phyloP scores from a whole-genome alignment of 2,888 invertebrate genomes.

The Spilosoma lubricipeda region DNA sequence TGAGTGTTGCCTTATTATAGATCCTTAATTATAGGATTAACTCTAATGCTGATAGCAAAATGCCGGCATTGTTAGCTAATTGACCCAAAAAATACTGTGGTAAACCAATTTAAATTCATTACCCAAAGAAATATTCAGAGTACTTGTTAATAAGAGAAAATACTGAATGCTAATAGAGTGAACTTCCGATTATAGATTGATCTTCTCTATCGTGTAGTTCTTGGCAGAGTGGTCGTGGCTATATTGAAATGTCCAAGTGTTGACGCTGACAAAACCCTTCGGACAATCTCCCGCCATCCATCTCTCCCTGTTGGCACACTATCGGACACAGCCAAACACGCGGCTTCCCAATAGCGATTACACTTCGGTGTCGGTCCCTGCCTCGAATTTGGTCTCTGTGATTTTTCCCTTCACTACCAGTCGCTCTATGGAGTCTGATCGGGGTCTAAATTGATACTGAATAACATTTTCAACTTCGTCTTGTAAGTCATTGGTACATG shows the following conservation, averaged over 20 bases:
- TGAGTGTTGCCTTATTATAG: not conserved
- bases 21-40: not conserved
- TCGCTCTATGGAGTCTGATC: too few relatives aligned
- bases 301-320: too few relatives aligned
- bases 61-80: not conserved
- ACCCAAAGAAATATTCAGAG: not conserved
- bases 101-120: not conserved
- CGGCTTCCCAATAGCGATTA: too few relatives aligned
- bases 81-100: not conserved
- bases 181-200: not conserved
- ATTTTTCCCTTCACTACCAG: too few relatives aligned
- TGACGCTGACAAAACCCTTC: too few relatives aligned
- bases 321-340: too few relatives aligned
- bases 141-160: not conserved
- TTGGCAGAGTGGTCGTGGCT: too few relatives aligned
- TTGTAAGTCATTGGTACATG: conserved; percentile 22
- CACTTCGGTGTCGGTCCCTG: too few relatives aligned
- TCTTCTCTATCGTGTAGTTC: too few relatives aligned
- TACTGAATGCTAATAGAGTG: conserved; percentile 3
- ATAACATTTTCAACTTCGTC: not conserved
- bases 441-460: not conserved
- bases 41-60: not conserved
- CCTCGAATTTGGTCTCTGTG: too few relatives aligned
- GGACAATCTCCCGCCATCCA: too few relatives aligned
- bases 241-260: too few relatives aligned